Conservation (phyloP, 2,888 invertebrate species). For the Lamellibrachia columna region DNA sequence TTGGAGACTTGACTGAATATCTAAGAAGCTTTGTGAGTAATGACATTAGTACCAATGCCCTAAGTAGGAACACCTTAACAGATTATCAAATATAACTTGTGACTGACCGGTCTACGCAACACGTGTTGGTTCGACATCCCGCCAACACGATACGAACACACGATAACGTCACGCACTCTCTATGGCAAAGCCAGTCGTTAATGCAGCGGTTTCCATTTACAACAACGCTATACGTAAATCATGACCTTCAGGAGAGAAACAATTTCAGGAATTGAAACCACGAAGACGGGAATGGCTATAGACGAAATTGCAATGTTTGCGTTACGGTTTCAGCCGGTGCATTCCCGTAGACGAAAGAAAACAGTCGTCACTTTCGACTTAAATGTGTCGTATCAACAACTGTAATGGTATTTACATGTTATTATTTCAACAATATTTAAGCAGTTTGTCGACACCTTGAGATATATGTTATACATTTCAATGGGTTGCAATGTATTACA, state of each 20-base stretch:
- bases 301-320: not conserved
- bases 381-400: not conserved
- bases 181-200: conserved; percentile 7
- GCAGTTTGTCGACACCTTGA: conserved; percentile 12
- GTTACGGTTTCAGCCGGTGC: not conserved
- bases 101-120: not conserved
- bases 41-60: not conserved
- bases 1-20: not conserved
- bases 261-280: conserved; percentile 6
- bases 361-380: not conserved
- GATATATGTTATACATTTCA: not conserved
- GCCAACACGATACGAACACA: not conserved
- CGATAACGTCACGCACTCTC: not conserved
- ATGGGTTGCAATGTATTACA: not conserved
- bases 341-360: conserved; percentile 3
- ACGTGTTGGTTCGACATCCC: not conserved
- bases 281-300: not conserved
- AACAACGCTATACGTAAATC: not conserved
- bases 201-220: conserved; percentile 12
- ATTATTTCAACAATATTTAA: conserved; percentile 6
- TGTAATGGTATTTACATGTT: not conserved
- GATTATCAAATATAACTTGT: not conserved
- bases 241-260: not conserved
- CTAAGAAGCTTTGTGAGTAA: conserved; percentile 9
- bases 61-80: not conserved